Percentiles rank a stretch among this genome's conserved stretches.
Evolutionary conservation across 2,888 invertebrate genomes (phyloP).

Genomic region (Eilema caniola): DNA sequence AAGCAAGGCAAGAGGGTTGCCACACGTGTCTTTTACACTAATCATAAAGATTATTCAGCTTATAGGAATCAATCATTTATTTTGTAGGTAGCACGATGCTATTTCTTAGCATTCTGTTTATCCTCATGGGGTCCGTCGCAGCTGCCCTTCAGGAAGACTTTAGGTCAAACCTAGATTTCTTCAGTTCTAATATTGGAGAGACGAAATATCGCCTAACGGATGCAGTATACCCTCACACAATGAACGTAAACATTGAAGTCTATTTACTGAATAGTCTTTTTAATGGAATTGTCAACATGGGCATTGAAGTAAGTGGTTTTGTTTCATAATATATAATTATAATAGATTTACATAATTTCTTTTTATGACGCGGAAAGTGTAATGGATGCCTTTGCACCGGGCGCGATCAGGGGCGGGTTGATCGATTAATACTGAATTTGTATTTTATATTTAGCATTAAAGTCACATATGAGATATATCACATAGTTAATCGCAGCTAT

Average conservation of each 20-base stretch:
- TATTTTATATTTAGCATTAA: too few relatives aligned
- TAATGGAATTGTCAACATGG: conserved; percentile 4
- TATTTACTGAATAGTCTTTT: background rate
- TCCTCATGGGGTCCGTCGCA: conserved; percentile 1
- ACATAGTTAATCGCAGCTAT: too few relatives aligned
- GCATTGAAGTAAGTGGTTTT: conserved; percentile 8
- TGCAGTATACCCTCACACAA: background rate
- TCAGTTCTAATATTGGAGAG: conserved; percentile 9
- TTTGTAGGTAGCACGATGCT: conserved; percentile 5
- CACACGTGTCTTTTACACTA: too few relatives aligned
- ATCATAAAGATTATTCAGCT: background rate
- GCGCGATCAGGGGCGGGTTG: too few relatives aligned
- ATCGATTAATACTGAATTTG: too few relatives aligned
- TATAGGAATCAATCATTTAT: too few relatives aligned
- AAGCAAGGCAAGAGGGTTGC: too few relatives aligned
- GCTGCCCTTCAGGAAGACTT: conserved; percentile 5
- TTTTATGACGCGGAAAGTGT: too few relatives aligned
- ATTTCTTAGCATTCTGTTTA: background rate
- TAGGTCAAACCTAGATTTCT: conserved; percentile 3
- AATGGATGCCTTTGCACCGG: too few relatives aligned
- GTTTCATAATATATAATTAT: too few relatives aligned
- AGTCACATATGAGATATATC: too few relatives aligned
- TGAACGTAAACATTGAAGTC: conserved; percentile 7
- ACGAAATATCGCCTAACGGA: conserved; percentile 3
- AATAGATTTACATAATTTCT: too few relatives aligned